phyloP scores from a whole-genome alignment of 1,140 invertebrate species.

The Drosophila busckii region DNA sequence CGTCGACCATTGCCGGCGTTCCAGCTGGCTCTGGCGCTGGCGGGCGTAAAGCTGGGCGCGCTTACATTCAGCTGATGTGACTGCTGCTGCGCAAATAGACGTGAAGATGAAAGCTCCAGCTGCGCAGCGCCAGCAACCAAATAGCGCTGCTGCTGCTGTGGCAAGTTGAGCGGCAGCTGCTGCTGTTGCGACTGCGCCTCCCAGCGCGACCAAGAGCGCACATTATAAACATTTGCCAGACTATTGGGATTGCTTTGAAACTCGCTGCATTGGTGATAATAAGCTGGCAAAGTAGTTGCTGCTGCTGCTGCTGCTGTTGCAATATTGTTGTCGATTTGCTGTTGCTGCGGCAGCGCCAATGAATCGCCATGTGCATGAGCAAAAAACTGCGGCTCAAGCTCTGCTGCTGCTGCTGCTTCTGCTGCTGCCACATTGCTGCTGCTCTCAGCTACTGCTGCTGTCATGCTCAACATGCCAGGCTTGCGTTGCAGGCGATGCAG shows the following conservation, averaged over 20 bases:
- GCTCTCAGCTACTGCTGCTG: background rate
- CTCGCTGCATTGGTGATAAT: background rate
- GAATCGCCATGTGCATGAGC: conserved; percentile 2
- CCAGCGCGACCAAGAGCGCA: conserved; percentile 18
- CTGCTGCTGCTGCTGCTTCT: background rate
- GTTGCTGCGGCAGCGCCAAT: background rate
- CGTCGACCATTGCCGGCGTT: background rate
- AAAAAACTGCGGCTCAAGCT: background rate
- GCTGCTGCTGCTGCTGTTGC: background rate
- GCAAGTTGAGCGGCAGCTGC: background rate
- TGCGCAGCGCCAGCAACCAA: background rate
- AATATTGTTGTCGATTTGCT: background rate
- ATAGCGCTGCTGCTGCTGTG: background rate
- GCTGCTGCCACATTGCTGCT: background rate
- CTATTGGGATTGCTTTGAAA: background rate
- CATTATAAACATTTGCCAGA: conserved; percentile 1
- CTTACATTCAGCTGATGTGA: conserved; percentile 33
- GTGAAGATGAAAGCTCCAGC: background rate
- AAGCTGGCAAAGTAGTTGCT: no score
- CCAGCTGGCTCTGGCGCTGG: conserved; percentile 6
- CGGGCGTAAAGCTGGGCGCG: conserved; percentile 38
- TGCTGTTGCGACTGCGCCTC: background rate
- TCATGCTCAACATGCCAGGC: no score
- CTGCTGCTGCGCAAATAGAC: background rate
- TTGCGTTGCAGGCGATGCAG: no score